Base-by-base conservation (phyloP, 2,888 invertebrate species). In the Hemicrepidius hirtus region DNA sequence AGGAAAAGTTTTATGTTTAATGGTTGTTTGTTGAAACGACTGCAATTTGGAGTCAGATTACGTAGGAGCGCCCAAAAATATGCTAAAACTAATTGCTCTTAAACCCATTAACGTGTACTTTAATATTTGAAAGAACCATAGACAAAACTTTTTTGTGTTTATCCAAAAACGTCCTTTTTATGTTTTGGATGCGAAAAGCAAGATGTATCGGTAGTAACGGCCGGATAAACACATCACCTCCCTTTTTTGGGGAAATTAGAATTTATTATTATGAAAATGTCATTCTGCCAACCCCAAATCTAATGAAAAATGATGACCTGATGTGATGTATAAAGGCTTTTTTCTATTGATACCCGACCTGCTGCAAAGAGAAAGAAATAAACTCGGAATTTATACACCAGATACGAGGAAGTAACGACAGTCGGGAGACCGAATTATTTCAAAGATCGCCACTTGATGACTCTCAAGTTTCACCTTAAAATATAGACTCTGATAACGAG, bases 341-440 rank as follows among this genome's bases (percentile, higher is more conserved):
- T 60, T 59, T 59, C 41, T 44, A 60, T 60, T 60, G 60, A 60
- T 60, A 60, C 60, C 13, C 28, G 18, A 59, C 20, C 59, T 37
- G 10, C 3, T 37, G 59, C 28, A 18, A 9, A 41, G 13, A 44
- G 59, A 62, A 62, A 63, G 40, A 63, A 46, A 64, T 41, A 64
- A 71, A 60, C n/a, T n/a, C 49, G 37, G 50, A n/a, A 67, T 71
- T 71, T 67, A 67, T 71, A 24, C 32, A 24, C 46, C 67, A 63
- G 63, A 72, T 72, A 65, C 65, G 64, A 40, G 37, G 18, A 24
- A 28, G 57, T 68, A 64, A 68, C 72, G 71, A 72, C 55, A 72
- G 72, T 55, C 72, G 20, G 24, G 72, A 72, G 72, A 72, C 72
- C 72, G 49, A 72, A 72, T 72, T 72, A 72, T 68, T 72, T 72